Base-by-base conservation (phyloP, 2,113 vertebrate genomes). In the Maccullochella peelii region DNA sequence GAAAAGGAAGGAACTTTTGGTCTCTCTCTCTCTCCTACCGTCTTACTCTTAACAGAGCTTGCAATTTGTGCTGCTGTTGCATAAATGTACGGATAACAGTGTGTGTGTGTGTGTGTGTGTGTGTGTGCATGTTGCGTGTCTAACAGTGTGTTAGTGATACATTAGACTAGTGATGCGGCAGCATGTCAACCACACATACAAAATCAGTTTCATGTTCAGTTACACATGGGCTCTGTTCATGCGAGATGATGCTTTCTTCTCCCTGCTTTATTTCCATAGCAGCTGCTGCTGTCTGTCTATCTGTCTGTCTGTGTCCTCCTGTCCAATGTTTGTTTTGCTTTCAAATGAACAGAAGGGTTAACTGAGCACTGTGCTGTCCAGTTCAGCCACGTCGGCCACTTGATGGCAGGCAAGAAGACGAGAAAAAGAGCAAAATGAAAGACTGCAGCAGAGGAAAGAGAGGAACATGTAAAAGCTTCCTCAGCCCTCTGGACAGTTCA, bases 181-280 rank as follows among this genome's bases (percentile, higher is more conserved):
- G 75, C 78, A 52, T 66, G 58, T 67, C 70, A 33, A 76, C 33
- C 61, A 66, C 59, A 55, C 61, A 77, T 54, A 86, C 73, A 71
- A 20, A 86, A 54, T 52, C 59, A 57, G 68, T 66, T 84, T 86
- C 54, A 88, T 79, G 84, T 88, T 73, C 84, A 84, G 81, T 86
- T 88, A 82, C 59, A 78, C 83, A 47, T 3, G 6, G 4, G 10
- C 30, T 70, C 33, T 62, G 67, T 71, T 86, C 68, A 84, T 75
- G 69, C 62, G n/a, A 61, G 65, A 2, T 33, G 55, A 42, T 65
- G 78, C 47, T 67, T 68, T 50, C 49, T 33, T 33, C n/a, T 67
- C 42, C 55, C 36, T 52, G 68, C 30, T 71, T 85, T 38, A 49
- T 42, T 63, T 58, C 61, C 27, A 61, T 15, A 33, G 23, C 66